Base-by-base conservation (phyloP, 2,888 invertebrate genomes). In the Nephrotoma appendiculata region DNA sequence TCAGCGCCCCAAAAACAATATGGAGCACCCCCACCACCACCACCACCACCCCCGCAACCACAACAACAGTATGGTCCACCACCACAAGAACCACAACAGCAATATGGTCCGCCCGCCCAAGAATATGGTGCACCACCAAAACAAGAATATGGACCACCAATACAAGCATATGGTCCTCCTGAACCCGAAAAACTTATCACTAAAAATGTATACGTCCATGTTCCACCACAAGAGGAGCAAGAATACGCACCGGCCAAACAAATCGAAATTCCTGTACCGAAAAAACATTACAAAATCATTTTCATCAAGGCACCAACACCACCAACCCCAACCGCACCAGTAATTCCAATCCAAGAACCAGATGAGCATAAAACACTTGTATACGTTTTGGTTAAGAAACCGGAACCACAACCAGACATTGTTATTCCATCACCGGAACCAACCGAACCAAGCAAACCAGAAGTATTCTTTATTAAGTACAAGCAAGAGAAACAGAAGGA, bases 401-500 rank as follows among this genome's bases (percentile, higher is more conserved):
- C 96, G 12, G 97, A 97, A 91, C 96, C 96, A 88, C 95, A 95
- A 89, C 96, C 96, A 86, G 96, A 96, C 87, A 93, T 96, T 88
- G 93, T 94, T 84, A 94, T 97, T 88, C 96, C 97, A 1, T 95
- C 96, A 11, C 95, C 96, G 3, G 95, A 95, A 85, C 96, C 97
- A 83, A 97, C 97, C 52, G 96, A 96, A 90, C 97, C 97, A 85
- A 95, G 96, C 93, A 97, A 97, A 91, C 97, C 97, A 6, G 97
- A 97, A 92, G 97, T 97, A 86, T 97, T 96, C 93, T 97, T 97
- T 93, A 97, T 97, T 93, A 95, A 96, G 92, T 97, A 97, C 89
- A 91, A 91, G 88, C 90, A 90, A 86, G 90, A 90, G 85, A 89
- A 89, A 19, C 90, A 90, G 87, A 91, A 91, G 31, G 89, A 90